Base-by-base conservation (phyloP, 2,113 vertebrate species). In the Tenebrosternarchus preto region DNA sequence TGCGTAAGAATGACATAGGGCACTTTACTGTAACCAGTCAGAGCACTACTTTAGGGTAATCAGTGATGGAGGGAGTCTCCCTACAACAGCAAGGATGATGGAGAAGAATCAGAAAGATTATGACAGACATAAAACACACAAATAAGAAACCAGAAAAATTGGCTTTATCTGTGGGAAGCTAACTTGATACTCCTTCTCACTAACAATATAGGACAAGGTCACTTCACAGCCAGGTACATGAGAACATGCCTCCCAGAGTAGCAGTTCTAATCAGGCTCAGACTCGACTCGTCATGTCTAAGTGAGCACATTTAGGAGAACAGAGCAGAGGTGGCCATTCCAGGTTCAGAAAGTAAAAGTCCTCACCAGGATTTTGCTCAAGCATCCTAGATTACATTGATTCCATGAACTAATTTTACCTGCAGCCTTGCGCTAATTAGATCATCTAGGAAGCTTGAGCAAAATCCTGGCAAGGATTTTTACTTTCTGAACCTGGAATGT, bases 131-230 rank as follows among this genome's bases (percentile, higher is more conserved):
- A 63, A 66, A 66, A 66, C 8, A 17, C 63, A 22, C n/a, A 20
- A 39, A 39, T 68, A 39, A 68, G n/a, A 7, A 33, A 46, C 60
- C 3, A 43, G 43, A 71, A 56, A 24, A 25, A 16, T n/a, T 39
- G 70, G 57, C 12, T 29, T 60, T 64, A 70, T 76, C 24, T 22
- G 67, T 19, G 36, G 24, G 57, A 24, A 66, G 27, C 31, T 16
- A 55, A 53, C 80, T 25, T 29, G 56, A 77, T 55, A 15, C 50
- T 78, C 50, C 68, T 78, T n/a, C 70, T 60, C 57, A 36, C 55
- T 12, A 19, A 68, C 39, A 78, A 33, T 43, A 33, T 0, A 39
- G 20, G 24, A 53, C 68, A 63, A 79, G 57, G 68, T 43, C 59
- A 63, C 63, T 70, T 63, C 25, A 27, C 25, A 29, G 12, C 15